A percentile compares a stretch with the other conserved stretches of the same genome.
Evolutionary conservation across 2,797 vertebrate species (phyloP).

Genomic region (Cercopithecus mitis): DNA sequence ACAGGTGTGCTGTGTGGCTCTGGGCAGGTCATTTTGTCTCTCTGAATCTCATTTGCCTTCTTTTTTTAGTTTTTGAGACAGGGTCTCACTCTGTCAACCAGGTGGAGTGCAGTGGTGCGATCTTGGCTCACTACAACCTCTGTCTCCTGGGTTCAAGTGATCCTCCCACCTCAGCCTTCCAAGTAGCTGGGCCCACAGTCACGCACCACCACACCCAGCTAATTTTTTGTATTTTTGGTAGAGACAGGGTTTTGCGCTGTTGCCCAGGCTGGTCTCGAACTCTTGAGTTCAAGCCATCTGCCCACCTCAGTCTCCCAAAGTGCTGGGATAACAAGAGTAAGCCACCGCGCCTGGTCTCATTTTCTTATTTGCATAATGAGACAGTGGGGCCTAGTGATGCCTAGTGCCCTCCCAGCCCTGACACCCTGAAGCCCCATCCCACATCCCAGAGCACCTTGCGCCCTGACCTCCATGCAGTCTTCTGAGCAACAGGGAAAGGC

Average conservation of each 20-base stretch:
- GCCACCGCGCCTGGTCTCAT: neutral
- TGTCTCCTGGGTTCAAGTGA: neutral
- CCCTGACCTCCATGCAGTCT: too few relatives aligned
- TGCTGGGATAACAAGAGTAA: too few relatives aligned
- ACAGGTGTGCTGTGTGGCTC: neutral
- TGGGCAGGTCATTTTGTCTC: neutral
- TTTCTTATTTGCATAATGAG: neutral
- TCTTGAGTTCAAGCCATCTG: too few relatives aligned
- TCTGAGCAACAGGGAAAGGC: too few relatives aligned
- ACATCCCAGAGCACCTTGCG: rapidly evolving
- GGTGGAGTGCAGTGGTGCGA: neutral
- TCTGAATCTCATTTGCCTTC: neutral
- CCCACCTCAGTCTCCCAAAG: too few relatives aligned
- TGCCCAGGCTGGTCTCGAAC: neutral
- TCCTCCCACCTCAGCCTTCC: neutral
- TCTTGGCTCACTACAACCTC: neutral
- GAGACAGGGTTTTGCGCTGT: neutral
- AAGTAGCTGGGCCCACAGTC: neutral
- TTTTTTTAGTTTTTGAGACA: neutral
- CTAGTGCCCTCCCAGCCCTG: too few relatives aligned
- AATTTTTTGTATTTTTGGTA: neutral
- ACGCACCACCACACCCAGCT: neutral
- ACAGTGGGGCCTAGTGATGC: neutral
- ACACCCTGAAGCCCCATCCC: neutral
- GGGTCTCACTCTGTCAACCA: neutral